A percentile compares a stretch with the other conserved stretches of the same genome.
Evolutionary conservation across 2,113 vertebrate genomes (phyloP).

Genomic region (Gallinago jamesoni): DNA sequence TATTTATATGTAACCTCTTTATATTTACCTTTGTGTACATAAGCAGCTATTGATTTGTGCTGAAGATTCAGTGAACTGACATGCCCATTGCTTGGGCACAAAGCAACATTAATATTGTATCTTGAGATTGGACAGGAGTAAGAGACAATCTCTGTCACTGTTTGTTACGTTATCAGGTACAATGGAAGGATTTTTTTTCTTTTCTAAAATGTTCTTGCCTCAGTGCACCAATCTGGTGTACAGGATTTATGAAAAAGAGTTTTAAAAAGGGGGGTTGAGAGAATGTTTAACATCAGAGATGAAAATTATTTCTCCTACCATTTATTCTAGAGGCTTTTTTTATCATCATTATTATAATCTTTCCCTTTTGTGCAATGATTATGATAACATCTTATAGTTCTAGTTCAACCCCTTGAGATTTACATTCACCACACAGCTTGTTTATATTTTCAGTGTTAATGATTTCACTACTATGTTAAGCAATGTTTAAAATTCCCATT

Average conservation of each 20-base stretch:
- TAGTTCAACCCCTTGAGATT: background rate
- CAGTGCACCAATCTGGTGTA: background rate
- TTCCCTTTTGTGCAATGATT: background rate
- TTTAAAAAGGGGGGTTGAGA: background rate
- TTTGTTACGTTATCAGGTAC: background rate
- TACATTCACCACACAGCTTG: background rate
- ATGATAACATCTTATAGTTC: background rate
- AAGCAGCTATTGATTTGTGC: constrained; percentile 24
- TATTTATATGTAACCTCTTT: background rate
- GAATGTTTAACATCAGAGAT: background rate
- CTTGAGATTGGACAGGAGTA: background rate
- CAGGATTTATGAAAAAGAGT: background rate
- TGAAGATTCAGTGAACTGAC: background rate
- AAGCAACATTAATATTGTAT: background rate
- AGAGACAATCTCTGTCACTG: background rate
- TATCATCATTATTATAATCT: background rate
- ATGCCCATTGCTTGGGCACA: background rate
- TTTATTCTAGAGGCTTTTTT: background rate
- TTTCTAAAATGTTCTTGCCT: background rate
- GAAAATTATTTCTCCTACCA: background rate
- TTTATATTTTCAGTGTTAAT: background rate
- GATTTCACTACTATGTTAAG: background rate
- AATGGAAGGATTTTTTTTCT: accelerated
- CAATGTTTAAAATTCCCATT: background rate
- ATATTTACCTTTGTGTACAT: background rate